Percentiles rank a stretch among this genome's conserved stretches.
Evolutionary conservation across 2,888 invertebrate species (phyloP).

Genomic region (Macroteleia sp.): DNA sequence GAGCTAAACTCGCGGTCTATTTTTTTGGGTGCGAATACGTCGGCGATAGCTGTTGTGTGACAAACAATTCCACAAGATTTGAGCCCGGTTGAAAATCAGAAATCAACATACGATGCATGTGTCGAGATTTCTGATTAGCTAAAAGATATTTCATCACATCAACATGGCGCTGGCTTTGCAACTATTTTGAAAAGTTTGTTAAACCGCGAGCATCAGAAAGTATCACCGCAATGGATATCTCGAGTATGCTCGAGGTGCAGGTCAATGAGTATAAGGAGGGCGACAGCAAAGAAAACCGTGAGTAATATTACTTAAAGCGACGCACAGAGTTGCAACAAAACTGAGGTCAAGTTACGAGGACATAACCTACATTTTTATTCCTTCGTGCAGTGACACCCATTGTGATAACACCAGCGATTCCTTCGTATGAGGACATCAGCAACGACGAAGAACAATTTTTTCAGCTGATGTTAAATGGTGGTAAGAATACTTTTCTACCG

Average conservation of each 20-base stretch:
- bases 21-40: slow-evolving; percentile 6
- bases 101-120: neutral
- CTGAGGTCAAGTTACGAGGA: neutral
- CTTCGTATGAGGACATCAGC: slow-evolving; percentile 59
- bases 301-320: slow-evolving; percentile 36
- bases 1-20: slow-evolving; percentile 7
- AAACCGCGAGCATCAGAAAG: slow-evolving; percentile 19
- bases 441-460: slow-evolving; percentile 77
- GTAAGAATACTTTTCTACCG: too few species aligned
- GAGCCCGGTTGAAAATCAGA: neutral
- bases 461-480: slow-evolving; percentile 75
- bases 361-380: slow-evolving; percentile 62
- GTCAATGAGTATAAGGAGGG: slow-evolving; percentile 76
- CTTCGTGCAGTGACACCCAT: slow-evolving; percentile 64
- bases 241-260: slow-evolving; percentile 80
- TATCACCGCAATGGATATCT: slow-evolving; percentile 76
- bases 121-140: neutral
- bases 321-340: neutral
- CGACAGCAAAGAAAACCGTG: slow-evolving; percentile 76
- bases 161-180: slow-evolving; percentile 22
- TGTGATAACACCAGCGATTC: slow-evolving; percentile 28
- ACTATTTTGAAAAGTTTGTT: slow-evolving; percentile 21
- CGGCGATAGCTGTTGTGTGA: slow-evolving; percentile 1
- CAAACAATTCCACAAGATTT: neutral
- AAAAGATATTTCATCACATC: slow-evolving; percentile 8